phyloP scores from a whole-genome alignment of 2,797 vertebrate species.

The Cyprinella venusta region DNA sequence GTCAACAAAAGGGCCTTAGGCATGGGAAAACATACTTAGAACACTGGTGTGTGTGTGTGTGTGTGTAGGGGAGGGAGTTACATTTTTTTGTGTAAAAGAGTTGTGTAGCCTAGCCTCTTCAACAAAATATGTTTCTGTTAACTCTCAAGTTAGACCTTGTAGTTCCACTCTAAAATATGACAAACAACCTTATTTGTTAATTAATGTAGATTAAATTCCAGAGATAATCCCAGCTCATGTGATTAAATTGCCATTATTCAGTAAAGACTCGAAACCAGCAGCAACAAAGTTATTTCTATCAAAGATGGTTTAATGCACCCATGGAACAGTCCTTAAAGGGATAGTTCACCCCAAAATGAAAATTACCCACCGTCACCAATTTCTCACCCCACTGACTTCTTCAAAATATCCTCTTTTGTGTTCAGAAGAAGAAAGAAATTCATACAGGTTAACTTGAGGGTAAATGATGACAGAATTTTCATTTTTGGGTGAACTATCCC shows the following conservation, averaged over 20 bases:
- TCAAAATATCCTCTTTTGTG: too few species aligned
- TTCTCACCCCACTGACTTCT: too few species aligned
- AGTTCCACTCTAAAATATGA: not conserved
- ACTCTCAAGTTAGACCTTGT: not conserved
- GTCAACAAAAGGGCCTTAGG: conserved; percentile 22
- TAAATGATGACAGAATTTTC: too few species aligned
- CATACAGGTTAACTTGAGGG: too few species aligned
- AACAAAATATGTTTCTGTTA: not conserved
- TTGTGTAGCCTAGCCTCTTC: not conserved
- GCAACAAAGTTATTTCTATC: not conserved
- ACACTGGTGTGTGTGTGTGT: not conserved
- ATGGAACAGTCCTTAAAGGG: not conserved
- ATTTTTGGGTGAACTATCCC: too few species aligned
- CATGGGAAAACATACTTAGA: conserved; percentile 7
- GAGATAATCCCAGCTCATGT: not conserved
- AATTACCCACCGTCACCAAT: not conserved
- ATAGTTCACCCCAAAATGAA: not conserved
- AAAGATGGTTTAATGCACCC: not conserved
- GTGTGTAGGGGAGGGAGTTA: conserved; percentile 17
- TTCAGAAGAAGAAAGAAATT: too few species aligned
- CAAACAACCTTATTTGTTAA: not conserved
- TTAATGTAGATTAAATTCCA: conserved; percentile 10
- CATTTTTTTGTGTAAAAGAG: not conserved
- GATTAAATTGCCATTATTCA: conserved; percentile 1
- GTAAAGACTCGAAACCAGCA: not conserved